These are phyloP conservation scores for Sipunculus nudus DNA, from an alignment of 2,888 invertebrate species.

Conservation along the genomic window DNA sequence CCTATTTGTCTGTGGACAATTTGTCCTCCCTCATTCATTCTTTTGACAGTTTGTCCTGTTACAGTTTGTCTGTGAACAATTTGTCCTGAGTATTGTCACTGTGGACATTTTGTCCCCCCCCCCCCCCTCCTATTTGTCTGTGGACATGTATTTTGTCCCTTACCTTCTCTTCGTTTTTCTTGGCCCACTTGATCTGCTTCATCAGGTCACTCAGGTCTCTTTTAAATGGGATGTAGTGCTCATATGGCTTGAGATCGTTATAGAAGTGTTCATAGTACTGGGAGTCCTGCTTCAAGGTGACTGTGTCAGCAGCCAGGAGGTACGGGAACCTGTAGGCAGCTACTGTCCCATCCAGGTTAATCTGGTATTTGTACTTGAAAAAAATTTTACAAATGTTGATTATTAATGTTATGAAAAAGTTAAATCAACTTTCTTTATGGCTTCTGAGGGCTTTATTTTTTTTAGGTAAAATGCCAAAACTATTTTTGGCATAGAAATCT, in stretches of 20 bases:
- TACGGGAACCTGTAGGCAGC: slow-evolving; percentile 95
- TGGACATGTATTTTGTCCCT: not conserved
- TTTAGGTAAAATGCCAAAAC: too few species aligned
- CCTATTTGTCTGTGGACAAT: too few species aligned
- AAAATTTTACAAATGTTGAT: slow-evolving; percentile 41
- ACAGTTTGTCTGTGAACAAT: too few species aligned
- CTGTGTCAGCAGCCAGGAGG: slow-evolving; percentile 84
- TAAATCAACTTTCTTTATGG: too few species aligned
- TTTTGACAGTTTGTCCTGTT: too few species aligned
- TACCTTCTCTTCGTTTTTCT: slow-evolving; percentile 62
- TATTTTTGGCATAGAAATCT: too few species aligned
- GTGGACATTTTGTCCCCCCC: too few species aligned
- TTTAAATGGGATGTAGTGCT: slow-evolving; percentile 86
- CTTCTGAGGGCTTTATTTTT: too few species aligned
- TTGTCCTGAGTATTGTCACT: too few species aligned
- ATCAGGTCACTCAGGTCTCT: slow-evolving; percentile 83
- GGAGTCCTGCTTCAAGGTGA: slow-evolving; percentile 92
- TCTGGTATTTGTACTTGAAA: slow-evolving; percentile 90
- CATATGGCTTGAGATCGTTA: slow-evolving; percentile 75
- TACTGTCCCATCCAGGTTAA: slow-evolving; percentile 95
- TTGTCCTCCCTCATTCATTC: too few species aligned
- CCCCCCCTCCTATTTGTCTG: too few species aligned
- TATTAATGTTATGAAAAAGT: slow-evolving; percentile 25
- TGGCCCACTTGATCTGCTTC: slow-evolving; percentile 73
- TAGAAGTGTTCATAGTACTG: slow-evolving; percentile 97